These are phyloP conservation scores for Macrostomum lignano DNA, from an alignment of 1,140 invertebrate species.

Conservation along the genomic window DNA sequence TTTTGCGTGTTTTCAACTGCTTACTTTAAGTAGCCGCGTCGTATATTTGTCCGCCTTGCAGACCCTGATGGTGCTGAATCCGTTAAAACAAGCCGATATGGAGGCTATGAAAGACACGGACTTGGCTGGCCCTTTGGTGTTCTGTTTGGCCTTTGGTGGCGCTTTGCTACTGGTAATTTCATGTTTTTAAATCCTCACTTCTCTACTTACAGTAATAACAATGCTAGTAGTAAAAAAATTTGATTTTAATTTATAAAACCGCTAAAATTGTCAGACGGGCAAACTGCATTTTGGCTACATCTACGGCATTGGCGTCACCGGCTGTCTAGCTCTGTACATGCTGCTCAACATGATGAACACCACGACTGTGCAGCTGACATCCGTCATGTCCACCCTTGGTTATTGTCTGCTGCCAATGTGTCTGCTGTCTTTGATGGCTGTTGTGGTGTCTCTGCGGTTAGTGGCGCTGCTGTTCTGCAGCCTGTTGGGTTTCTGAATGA, in stretches of 20 bases:
- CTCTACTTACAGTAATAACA: not conserved
- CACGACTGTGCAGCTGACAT: constrained; percentile 46
- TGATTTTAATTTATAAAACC: constrained; percentile 2
- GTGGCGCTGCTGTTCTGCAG: constrained; percentile 9
- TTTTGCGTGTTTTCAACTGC: too few species aligned
- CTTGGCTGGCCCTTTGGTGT: constrained; percentile 65
- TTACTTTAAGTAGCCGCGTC: too few species aligned
- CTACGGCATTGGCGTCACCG: constrained; percentile 67
- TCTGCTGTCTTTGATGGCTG: constrained; percentile 45
- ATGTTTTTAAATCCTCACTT: not conserved
- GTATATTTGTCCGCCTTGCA: too few species aligned
- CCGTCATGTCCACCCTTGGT: constrained; percentile 62
- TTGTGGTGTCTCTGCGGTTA: constrained; percentile 45
- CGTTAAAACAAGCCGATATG: constrained; percentile 45
- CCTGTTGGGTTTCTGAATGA: not conserved
- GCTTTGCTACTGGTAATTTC: constrained; percentile 32
- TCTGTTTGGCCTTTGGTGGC: constrained; percentile 59
- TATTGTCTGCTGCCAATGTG: constrained; percentile 82
- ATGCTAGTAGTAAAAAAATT: not conserved
- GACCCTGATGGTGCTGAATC: constrained; percentile 59
- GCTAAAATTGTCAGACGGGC: constrained; percentile 18
- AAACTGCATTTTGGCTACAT: constrained; percentile 50
- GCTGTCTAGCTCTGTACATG: constrained; percentile 65
- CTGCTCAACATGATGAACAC: constrained; percentile 58
- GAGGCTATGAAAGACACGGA: constrained; percentile 49